Base-by-base conservation (phyloP, 2,888 invertebrate species). In the Diarsia dahlii region DNA sequence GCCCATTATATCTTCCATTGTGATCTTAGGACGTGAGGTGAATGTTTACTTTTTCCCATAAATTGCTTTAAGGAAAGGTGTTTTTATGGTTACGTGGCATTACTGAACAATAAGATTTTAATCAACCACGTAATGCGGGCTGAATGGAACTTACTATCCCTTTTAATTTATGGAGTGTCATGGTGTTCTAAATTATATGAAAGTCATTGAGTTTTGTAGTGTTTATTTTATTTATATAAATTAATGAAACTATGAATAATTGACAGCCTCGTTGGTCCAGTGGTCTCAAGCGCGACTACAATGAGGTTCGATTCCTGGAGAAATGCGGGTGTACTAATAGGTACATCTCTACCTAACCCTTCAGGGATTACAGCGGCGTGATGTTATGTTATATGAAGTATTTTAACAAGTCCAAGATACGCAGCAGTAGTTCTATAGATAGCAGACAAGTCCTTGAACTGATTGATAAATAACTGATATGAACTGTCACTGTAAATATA, bases 1-100 rank as follows among this genome's bases (percentile, higher is more conserved):
- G 89, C 81, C 82, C 86, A 87, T 91, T 91, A 90, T 92, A 91
- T 90, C 87, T 82, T 74, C 85, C 89, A 89, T 91, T 92, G 90
- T 90, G 89, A 92, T 93, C 92, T 82, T 75, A 81, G 84, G 84
- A 89, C 91, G 92, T 91, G 92, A 91, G 88, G 69, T 76, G 91
- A 91, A 91, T 92, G 84, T 84, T 85, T 88, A 86, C 80, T 85
- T 91, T 89, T 88, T 82, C 82, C 76, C 81, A 80, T 87, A 87
- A 81, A 88, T 90, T 89, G 85, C 82, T 79, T 80, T 79, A 79
- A 84, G 82, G 83, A 89, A 89, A 91, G 90, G 90, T 87, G 89
- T 90, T 90, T 89, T 91, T 86, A 84, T 84, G 78, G 84, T 87
- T 84, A 84, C 78, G 84, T 81, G 83, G 90, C 74, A 85, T 86